These are phyloP conservation scores for Lophochroa leadbeateri DNA, from an alignment of 2,113 vertebrate genomes.

Conservation along the genomic window DNA sequence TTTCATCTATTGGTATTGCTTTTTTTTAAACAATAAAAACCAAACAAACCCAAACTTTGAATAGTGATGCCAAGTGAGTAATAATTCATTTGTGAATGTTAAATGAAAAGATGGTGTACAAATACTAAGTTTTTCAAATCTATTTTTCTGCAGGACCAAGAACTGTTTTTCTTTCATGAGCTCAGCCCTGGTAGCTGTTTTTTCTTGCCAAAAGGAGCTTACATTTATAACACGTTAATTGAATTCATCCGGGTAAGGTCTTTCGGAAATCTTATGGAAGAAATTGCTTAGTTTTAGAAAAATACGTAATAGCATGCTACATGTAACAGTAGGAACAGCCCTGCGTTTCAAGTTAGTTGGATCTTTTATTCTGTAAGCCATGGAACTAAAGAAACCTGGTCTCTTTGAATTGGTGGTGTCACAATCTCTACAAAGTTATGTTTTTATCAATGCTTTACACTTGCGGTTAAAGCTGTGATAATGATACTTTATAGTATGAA, in stretches of 20 bases:
- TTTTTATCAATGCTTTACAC: not conserved
- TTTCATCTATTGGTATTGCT: not conserved
- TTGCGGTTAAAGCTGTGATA: not conserved
- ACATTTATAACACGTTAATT: constrained; percentile 91
- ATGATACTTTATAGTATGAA: not conserved
- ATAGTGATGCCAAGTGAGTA: not conserved
- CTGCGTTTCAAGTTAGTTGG: not conserved
- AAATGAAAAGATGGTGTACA: not conserved
- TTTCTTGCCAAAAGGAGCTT: constrained; percentile 94
- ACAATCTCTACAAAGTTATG: not conserved
- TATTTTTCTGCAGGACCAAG: constrained; percentile 86
- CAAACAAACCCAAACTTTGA: not conserved
- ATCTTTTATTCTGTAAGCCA: not conserved
- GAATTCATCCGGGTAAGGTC: constrained; percentile 90
- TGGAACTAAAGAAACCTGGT: not conserved
- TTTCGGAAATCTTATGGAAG: not conserved
- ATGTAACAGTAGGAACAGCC: not conserved
- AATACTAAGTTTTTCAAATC: constrained; percentile 80
- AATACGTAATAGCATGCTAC: not conserved
- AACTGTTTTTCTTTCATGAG: constrained; percentile 98
- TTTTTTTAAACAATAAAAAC: not conserved
- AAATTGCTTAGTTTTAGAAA: not conserved
- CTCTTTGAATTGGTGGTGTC: not conserved
- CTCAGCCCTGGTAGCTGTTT: constrained; percentile 98
- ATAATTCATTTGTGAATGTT: not conserved